phyloP scores from a whole-genome alignment of 2,888 invertebrate species.

The Hypomecis atomaria region DNA sequence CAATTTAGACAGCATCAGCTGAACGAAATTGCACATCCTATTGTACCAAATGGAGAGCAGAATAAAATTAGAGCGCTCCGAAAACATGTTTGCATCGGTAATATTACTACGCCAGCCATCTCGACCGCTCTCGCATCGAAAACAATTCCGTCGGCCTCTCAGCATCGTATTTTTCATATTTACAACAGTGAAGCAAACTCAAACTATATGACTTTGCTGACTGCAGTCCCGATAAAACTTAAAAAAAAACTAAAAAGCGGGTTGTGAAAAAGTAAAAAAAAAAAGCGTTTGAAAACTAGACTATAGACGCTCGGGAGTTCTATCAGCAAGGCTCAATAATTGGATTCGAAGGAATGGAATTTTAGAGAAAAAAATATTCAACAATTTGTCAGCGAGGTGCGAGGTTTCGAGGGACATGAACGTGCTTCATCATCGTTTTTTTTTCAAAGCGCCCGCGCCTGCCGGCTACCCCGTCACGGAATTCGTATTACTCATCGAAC shows the following conservation, averaged over 20 bases:
- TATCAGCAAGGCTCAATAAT: slow-evolving; percentile 71
- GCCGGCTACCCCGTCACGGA: slow-evolving; percentile 60
- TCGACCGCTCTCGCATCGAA: slow-evolving; percentile 45
- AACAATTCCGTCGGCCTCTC: slow-evolving; percentile 54
- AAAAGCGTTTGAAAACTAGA: slow-evolving; percentile 50
- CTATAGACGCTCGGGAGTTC: slow-evolving; percentile 58
- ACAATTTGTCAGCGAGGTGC: slow-evolving; percentile 74
- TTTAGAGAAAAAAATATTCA: slow-evolving; percentile 75
- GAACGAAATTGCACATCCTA: slow-evolving; percentile 70
- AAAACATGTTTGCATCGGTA: slow-evolving; percentile 68
- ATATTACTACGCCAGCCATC: slow-evolving; percentile 60
- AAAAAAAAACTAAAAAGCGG: slow-evolving; percentile 52
- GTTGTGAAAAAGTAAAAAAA: slow-evolving; percentile 57
- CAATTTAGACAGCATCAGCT: slow-evolving; percentile 67
- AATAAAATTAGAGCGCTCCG: slow-evolving; percentile 67
- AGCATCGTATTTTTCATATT: slow-evolving; percentile 55
- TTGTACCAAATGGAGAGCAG: slow-evolving; percentile 63
- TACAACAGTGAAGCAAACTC: slow-evolving; percentile 54
- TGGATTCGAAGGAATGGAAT: slow-evolving; percentile 74
- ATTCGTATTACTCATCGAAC: slow-evolving; percentile 74
- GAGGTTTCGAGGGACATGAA: slow-evolving; percentile 67
- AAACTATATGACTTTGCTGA: slow-evolving; percentile 52
- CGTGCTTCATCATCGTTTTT: slow-evolving; percentile 80
- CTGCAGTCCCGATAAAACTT: slow-evolving; percentile 41
- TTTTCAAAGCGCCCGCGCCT: slow-evolving; percentile 68